Conservation (phyloP, 92 coral and sea anemone genomes). For the Zoanthus sociatus region DNA sequence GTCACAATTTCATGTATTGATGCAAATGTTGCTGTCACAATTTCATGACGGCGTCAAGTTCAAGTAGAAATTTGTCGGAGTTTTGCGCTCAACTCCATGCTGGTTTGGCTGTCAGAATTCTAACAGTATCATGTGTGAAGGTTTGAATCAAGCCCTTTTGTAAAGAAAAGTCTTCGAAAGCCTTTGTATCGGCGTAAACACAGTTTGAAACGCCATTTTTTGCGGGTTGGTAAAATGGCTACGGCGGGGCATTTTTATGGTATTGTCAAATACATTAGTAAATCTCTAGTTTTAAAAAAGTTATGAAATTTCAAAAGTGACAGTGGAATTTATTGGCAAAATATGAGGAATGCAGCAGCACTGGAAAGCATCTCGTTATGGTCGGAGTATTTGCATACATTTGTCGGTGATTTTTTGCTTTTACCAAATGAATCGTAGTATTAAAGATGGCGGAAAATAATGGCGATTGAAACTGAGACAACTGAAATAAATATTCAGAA, state of each 20-base stretch:
- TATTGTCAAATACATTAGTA: background rate
- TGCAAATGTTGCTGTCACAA: conserved; percentile 1
- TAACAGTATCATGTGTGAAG: background rate
- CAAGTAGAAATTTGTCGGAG: conserved; percentile 8
- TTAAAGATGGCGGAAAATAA: background rate
- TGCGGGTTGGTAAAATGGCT: conserved; percentile 6
- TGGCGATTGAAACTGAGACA: conserved; percentile 5
- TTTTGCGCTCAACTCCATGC: background rate
- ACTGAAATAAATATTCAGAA: conserved; percentile 6
- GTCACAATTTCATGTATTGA: conserved; percentile 5
- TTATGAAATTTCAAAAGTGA: background rate
- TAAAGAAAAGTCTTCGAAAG: background rate
- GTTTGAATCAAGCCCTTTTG: background rate
- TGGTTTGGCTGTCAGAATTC: background rate
- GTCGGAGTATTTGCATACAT: background rate
- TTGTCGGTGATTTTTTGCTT: background rate
- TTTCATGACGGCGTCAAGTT: background rate
- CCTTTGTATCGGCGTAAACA: background rate
- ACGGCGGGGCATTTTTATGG: background rate
- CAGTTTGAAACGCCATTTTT: background rate
- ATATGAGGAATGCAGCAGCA: conserved; percentile 4
- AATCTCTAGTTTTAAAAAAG: background rate
- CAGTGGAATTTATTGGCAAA: background rate
- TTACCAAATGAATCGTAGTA: background rate
- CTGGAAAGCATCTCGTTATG: background rate